Percentiles rank a stretch among this genome's conserved stretches.
phyloP scores from a whole-genome alignment of 2,797 vertebrate genomes.

The Tragopan temminckii region DNA sequence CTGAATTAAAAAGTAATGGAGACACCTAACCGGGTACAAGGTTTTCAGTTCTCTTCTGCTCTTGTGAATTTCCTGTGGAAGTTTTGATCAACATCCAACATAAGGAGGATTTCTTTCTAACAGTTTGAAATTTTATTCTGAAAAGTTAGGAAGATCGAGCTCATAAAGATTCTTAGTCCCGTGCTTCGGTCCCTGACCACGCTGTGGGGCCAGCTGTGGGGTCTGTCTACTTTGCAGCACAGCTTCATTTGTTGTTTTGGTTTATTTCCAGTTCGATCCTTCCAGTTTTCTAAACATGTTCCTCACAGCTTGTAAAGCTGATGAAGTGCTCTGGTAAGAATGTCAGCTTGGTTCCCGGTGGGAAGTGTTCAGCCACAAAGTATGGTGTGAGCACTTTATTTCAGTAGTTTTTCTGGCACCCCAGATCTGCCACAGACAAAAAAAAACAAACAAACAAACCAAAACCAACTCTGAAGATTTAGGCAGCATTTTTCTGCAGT shows the following conservation, averaged over 20 bases:
- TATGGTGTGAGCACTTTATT: neutral
- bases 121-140: neutral
- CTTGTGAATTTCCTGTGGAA: neutral
- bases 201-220: neutral
- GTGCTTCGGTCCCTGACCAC: rapidly evolving
- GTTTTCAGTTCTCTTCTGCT: neutral
- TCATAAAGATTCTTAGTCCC: neutral
- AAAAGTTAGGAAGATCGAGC: neutral
- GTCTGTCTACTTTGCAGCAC: rapidly evolving
- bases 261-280: neutral
- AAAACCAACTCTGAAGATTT: neutral
- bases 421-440: neutral
- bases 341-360: neutral
- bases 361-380: neutral
- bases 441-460: neutral
- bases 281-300: neutral
- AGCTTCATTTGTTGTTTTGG: rapidly evolving
- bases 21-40: neutral
- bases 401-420: neutral
- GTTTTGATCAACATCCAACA: neutral
- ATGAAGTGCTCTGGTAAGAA: neutral
- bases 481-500: neutral
- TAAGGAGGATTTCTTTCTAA: neutral
- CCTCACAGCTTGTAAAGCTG: neutral
- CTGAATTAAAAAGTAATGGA: neutral